Evolutionary conservation across 2,113 vertebrate genomes (phyloP), one percentile per base, ranked within the genome.

Genomic region (Turnix velox): DNA sequence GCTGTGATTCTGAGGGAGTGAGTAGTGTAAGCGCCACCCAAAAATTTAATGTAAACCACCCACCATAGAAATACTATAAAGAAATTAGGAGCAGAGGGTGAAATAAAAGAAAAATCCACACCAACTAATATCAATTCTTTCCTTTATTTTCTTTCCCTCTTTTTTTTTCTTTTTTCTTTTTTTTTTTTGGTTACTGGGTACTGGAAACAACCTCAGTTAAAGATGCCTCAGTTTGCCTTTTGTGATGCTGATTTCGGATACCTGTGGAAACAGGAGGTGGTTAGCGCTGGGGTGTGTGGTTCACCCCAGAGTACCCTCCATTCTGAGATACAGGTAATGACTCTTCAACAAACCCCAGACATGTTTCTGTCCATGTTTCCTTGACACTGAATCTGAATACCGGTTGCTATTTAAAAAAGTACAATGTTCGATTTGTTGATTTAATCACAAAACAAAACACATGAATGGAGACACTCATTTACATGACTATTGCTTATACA

Each of bases 381-480:
- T 97, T 97, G 96, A 97, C 97, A 97, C 87, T 91, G 94, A 97
- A 94, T 96, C 97, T 96, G 97, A 98, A 93, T 97, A 97, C 95
- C 93, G 96, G 97, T 96, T 96, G 97, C 98, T 97, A 97, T 98
- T 97, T 97, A 92, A 97, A 97, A 98, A 98, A 97, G 97, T 97
- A 98, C 97, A 97, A 98, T 94, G 97, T 97, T 97, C 94, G 98
- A 95, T 97, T 96, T 93, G 95, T 82, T 85, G 92, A 84, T 95
- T 94, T 90, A 92, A 85, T 94, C 95, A 96, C 94, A 96, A 95
- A 98, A 97, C 96, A 95, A 97, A 97, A 97, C 97, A 97, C 98
- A 97, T 92, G 96, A 97, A 98, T 97, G 98, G 96, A 97, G 98
- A 96, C 98, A 98, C 97, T 97, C 96, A 97, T 96, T 98, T 95